Evolutionary conservation across 2,888 invertebrate genomes (phyloP), one percentile per base, ranked within the genome.

Genomic region (Asteroscopus sphinx): DNA sequence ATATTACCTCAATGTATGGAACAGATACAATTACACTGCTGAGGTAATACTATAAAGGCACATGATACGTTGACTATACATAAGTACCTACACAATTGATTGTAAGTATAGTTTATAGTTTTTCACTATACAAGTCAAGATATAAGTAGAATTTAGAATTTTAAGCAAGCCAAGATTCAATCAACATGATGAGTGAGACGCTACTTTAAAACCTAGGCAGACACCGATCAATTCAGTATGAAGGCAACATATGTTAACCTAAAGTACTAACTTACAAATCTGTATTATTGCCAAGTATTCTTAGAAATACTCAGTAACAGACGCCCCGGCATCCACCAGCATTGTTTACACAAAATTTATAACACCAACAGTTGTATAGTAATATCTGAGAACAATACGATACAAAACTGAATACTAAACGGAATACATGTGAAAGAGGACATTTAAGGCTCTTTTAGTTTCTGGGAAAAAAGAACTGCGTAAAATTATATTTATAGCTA

Each of bases 271-370:
- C 21, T 64, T 65, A n/a, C 12, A 46, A 64, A 57, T 63, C 57
- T 46, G 47, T 66, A 54, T 49, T 55, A 61, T 51, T 78, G 76
- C 73, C 71, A 77, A 73, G 40, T 15, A 8, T 78, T 73, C 79
- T 46, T 47, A 66, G 77, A 77, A 77, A 8, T 52, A 21, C 44
- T 35, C 46, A 32, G 12, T 15, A 26, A 17, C 60, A 71, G 52
- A 63, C 73, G 76, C 59, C 28, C 46, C 45, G 73, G 68, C 65
- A 77, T 77, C 58, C 70, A 59, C 28, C 6, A 45, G 60, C 56
- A 79, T 70, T 79, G 66, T 77, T 69, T 46, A 60, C 45, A 48
- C 42, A 57, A 57, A 72, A 76, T 78, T 66, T 73, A 73, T 64
- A 76, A 54, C 57, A 61, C 37, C 44, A 54, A 46, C 65, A 58